Percentiles rank a stretch among this genome's conserved stretches.
phyloP scores from a whole-genome alignment of 1,140 invertebrate genomes.

The Aplysia californica region DNA sequence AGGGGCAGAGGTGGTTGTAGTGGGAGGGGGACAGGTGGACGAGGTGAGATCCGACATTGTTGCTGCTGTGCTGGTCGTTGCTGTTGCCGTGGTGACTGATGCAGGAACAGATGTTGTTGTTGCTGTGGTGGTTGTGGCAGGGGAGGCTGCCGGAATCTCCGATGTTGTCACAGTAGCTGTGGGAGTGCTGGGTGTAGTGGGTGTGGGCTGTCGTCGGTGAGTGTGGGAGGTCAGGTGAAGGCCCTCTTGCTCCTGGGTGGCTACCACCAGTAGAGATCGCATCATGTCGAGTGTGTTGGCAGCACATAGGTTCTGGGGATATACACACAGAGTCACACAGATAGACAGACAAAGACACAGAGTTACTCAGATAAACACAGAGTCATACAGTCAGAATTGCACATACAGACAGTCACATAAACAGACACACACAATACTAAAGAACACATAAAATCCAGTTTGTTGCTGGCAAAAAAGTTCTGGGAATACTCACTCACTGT shows the following conservation, averaged over 20 bases:
- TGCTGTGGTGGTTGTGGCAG: too few species aligned
- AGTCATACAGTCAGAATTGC: too few species aligned
- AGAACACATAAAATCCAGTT: too few species aligned
- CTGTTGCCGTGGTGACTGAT: background rate
- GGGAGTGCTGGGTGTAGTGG: background rate
- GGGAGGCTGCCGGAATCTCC: too few species aligned
- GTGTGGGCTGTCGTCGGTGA: background rate
- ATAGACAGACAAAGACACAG: too few species aligned
- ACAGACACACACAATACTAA: too few species aligned
- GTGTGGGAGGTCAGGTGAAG: background rate
- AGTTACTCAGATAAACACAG: too few species aligned
- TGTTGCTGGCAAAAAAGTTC: too few species aligned
- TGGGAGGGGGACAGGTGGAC: background rate
- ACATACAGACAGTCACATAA: too few species aligned
- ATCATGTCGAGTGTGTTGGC: conserved; percentile 53
- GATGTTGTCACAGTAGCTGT: too few species aligned
- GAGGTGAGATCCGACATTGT: background rate
- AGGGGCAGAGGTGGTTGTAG: background rate
- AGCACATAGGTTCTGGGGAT: conserved; percentile 59
- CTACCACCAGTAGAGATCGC: conserved; percentile 62
- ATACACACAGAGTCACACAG: too few species aligned
- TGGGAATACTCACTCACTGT: too few species aligned
- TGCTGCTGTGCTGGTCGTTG: background rate
- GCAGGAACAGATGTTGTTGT: background rate
- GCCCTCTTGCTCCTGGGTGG: conserved; percentile 51